Base-by-base conservation (phyloP, 2,113 vertebrate species). In the Steatornis caripensis region DNA sequence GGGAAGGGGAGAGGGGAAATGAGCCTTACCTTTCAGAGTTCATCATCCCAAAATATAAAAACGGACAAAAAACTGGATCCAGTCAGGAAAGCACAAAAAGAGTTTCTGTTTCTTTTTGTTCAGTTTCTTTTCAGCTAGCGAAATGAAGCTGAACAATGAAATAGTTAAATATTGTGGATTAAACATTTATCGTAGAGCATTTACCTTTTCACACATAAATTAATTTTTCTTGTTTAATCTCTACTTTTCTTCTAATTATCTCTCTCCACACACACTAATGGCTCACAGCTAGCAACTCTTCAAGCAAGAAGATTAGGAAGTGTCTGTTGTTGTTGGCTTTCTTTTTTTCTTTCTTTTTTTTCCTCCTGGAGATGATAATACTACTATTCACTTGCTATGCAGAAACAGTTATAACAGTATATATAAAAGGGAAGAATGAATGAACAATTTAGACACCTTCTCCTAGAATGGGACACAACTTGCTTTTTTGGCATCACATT, bases 211-310 rank as follows among this genome's bases (percentile, higher is more conserved):
- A 89, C 91, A 94, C 87, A 97, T 97, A 96, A 97, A 97, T 97
- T 96, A 91, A 95, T 83, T 96, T 97, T 97, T 85, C 89, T 76
- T 95, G 41, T 85, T 94, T 97, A 97, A 97, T 97, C 95, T 95
- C 94, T 66, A 26, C 84, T 97, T 95, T 97, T 96, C 77, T 96
- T 83, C 78, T 89, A 96, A 96, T 97, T 97, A 96, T 97, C 96
- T 97, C 89, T 87, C 87, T 95, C 26, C 41, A 66, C 91, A 96
- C 91, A 97, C 70, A 43, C 62, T 89, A 83, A 83, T 93, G 87
- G 66, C 77, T 95, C 95, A 94, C 92, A 97, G 88, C 77, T 97
- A 95, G 81, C 29, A 29, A 83, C 74, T 92, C 81, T 93, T 93
- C 76, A 87, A 95, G 93, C 30, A 74, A 94, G 81, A 97, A 83